Evolutionary conservation across 2,797 vertebrate species (phyloP).

Genomic region (Sebastes hopkinsi): DNA sequence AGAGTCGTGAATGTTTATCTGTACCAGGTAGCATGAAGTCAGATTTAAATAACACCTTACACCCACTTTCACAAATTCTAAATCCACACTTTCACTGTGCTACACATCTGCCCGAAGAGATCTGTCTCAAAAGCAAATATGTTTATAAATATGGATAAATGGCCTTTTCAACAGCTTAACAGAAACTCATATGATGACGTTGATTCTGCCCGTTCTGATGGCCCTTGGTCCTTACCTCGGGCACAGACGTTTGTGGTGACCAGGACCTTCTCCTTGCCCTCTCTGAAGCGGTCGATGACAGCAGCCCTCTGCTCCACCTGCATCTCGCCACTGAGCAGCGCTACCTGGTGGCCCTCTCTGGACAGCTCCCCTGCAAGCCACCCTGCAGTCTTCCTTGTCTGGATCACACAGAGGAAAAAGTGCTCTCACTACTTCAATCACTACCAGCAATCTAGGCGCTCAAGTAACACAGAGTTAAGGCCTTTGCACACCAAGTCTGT

Average conservation of each 20-base stretch:
- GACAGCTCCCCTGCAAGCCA: slow-evolving; percentile 95
- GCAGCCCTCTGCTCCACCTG: slow-evolving; percentile 97
- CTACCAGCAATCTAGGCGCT: neutral
- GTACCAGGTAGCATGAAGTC: neutral
- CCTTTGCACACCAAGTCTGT: no score
- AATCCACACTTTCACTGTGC: neutral
- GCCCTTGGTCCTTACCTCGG: slow-evolving; percentile 72
- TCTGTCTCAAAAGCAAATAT: neutral
- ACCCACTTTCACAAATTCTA: neutral
- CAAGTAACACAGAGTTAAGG: neutral
- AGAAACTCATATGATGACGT: neutral
- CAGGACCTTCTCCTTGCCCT: slow-evolving; percentile 97
- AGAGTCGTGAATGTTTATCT: neutral
- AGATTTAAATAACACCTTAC: neutral
- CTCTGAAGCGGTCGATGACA: slow-evolving; percentile 95
- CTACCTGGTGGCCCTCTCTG: slow-evolving; percentile 93
- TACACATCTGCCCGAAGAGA: neutral
- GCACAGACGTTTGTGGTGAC: slow-evolving; percentile 96
- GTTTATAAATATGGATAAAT: neutral
- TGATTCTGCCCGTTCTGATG: neutral
- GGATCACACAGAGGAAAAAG: slow-evolving; percentile 19
- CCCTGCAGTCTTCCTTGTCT: slow-evolving; percentile 93
- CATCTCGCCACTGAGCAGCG: slow-evolving; percentile 96
- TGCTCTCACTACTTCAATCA: neutral
- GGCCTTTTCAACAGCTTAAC: neutral